A percentile compares a stretch with the other conserved stretches of the same genome.
Conservation (phyloP, 2,888 invertebrate species). For the Drosophila cracens region DNA sequence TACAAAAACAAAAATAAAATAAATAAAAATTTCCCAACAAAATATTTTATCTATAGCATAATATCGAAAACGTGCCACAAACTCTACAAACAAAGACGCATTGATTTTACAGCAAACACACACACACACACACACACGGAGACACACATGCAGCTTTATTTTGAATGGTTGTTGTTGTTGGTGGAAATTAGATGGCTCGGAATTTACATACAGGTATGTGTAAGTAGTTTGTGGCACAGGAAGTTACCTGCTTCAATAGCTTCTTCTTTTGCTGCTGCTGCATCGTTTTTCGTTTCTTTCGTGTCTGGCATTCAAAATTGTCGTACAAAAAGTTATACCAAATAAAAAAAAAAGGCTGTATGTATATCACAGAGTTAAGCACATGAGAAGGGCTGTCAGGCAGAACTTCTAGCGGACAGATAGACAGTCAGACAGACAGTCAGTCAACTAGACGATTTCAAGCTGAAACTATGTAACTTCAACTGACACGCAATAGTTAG, state of each 20-base stretch:
- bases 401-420: constrained; percentile 28
- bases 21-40: not conserved
- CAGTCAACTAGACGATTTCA: constrained; percentile 51
- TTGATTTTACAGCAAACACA: constrained; percentile 13
- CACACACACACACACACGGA: not conserved
- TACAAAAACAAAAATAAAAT: not conserved
- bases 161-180: constrained; percentile 14
- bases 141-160: constrained; percentile 8
- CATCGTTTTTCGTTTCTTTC: constrained; percentile 30
- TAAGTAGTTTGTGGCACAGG: constrained; percentile 33
- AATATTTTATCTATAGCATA: constrained; percentile 8
- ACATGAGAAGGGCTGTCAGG: constrained; percentile 49
- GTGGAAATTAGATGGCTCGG: constrained; percentile 11
- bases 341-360: constrained; percentile 20
- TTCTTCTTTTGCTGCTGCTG: constrained; percentile 33
- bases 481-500: constrained; percentile 76
- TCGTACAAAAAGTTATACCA: constrained; percentile 21
- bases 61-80: constrained; percentile 23
- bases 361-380: constrained; percentile 24
- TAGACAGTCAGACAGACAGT: constrained; percentile 17
- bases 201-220: constrained; percentile 41
- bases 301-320: constrained; percentile 73
- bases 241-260: constrained; percentile 60
- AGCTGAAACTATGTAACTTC: constrained; percentile 45
- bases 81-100: constrained; percentile 1